Base-by-base conservation (phyloP, 1,140 invertebrate species). In the Trichogramma pretiosum region DNA sequence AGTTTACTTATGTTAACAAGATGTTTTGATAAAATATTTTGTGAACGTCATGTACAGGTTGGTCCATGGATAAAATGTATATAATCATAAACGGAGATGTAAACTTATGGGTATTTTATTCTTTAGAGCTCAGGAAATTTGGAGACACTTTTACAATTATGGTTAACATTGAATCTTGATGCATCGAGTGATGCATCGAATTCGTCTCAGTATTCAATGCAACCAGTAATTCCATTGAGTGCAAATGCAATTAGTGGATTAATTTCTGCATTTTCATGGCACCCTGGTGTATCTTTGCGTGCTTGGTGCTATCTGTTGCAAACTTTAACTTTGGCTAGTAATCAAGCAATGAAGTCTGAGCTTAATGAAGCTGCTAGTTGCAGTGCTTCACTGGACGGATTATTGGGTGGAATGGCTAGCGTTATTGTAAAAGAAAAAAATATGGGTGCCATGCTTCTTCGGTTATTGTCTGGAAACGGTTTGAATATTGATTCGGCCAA, bases 61-160 rank as follows among this genome's bases (percentile, higher is more conserved):
- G 55, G 72, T 72, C 51, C 8, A n/a, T n/a, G n/a, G n/a, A n/a
- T 22, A 9, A 40, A 44, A 16, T 39, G 22, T 38, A 30, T 39
- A 18, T 19, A 44, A 14, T 42, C 23, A 43, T 17, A n/a, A n/a
- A n/a, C n/a, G n/a, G n/a, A n/a, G n/a, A n/a, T 45, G 46, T 54
- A 34, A 14, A 43, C n/a, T n/a, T n/a, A n/a, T n/a, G n/a, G 1
- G 3, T 55, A 10, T 35, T 42, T 26, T 41, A 46, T 53, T 44
- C 36, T 41, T 47, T 42, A 72, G 62, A 64, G 56, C n/a, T 61
- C 62, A 3, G 68, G 69, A 43, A 79, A 83, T 61, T 74, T 90
- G 59, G 87, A 92, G 65, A 77, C 86, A 55, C 77, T 89, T 32
- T 68, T 92, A 5, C 84, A 89, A 45, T 71, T 90, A 46, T 92